These are phyloP conservation scores for Fragum fragum DNA, from an alignment of 2,888 invertebrate species.

Conservation along the genomic window DNA sequence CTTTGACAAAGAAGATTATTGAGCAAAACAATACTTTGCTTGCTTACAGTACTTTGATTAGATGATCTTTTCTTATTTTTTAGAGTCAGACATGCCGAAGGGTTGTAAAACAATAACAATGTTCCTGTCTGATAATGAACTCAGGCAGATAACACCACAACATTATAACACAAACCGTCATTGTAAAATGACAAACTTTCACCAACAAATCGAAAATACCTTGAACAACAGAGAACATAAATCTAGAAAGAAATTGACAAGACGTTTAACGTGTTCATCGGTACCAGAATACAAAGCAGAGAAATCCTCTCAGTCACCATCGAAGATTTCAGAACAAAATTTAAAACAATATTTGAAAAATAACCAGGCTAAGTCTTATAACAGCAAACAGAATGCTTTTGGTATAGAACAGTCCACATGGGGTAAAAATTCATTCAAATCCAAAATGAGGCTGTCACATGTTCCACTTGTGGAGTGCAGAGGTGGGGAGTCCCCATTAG, in stretches of 20 bases:
- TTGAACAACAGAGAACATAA: background rate
- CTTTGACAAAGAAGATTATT: too few relatives aligned
- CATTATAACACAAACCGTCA: constrained; percentile 53
- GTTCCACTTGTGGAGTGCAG: constrained; percentile 65
- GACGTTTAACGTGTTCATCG: constrained; percentile 54
- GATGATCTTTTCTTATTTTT: too few relatives aligned
- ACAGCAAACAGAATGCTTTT: constrained; percentile 38
- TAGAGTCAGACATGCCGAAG: constrained; percentile 92
- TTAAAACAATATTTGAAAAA: constrained; percentile 42
- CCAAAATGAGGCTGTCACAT: constrained; percentile 46
- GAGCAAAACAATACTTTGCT: too few relatives aligned
- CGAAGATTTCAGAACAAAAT: constrained; percentile 25
- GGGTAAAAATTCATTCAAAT: constrained; percentile 32
- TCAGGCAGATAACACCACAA: constrained; percentile 51
- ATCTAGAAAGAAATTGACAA: constrained; percentile 1
- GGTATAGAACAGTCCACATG: constrained; percentile 47
- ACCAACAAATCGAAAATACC: constrained; percentile 7
- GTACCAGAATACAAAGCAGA: constrained; percentile 5
- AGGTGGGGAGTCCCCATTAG: constrained; percentile 26
- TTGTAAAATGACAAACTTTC: constrained; percentile 63
- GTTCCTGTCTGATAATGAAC: constrained; percentile 90
- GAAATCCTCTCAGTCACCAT: background rate
- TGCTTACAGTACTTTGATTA: too few relatives aligned
- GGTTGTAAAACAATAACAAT: constrained; percentile 94
- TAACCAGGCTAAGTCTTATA: constrained; percentile 21